Evolutionary conservation across 1,140 invertebrate genomes (phyloP).

Genomic region (Pseudomyrmex concolor): DNA sequence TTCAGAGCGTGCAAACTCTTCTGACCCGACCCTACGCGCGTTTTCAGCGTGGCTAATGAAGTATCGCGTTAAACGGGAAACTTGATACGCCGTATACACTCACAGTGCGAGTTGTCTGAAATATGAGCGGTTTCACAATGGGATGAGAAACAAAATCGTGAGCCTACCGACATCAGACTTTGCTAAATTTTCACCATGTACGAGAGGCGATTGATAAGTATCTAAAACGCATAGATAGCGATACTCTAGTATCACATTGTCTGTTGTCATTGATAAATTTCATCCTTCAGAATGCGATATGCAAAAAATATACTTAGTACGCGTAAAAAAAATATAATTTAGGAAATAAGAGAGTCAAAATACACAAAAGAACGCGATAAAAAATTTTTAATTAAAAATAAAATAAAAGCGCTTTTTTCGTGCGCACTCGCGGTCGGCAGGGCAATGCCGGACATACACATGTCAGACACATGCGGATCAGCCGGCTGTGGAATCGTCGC

Average conservation of each 20-base stretch:
- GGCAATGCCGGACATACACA: constrained; percentile 24
- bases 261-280: no score
- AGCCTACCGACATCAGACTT: background rate
- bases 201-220: no score
- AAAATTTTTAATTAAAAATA: constrained; percentile 7
- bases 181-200: constrained; percentile 56
- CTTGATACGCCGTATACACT: constrained; percentile 63
- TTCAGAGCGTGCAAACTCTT: constrained; percentile 35
- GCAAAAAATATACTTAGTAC: background rate
- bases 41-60: constrained; percentile 77
- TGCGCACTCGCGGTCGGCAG: background rate
- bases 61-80: constrained; percentile 80
- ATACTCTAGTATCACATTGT: no score
- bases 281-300: no score
- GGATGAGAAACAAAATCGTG: constrained; percentile 1
- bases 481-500: constrained; percentile 25
- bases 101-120: constrained; percentile 39
- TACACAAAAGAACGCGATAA: background rate
- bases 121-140: constrained; percentile 18
- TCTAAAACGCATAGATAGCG: no score
- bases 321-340: no score
- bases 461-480: constrained; percentile 3
- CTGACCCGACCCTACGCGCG: constrained; percentile 64
- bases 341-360: background rate
- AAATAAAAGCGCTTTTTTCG: background rate